Base-by-base conservation (phyloP, 2,797 vertebrate genomes). In the Brachyrhaphis roseni region DNA sequence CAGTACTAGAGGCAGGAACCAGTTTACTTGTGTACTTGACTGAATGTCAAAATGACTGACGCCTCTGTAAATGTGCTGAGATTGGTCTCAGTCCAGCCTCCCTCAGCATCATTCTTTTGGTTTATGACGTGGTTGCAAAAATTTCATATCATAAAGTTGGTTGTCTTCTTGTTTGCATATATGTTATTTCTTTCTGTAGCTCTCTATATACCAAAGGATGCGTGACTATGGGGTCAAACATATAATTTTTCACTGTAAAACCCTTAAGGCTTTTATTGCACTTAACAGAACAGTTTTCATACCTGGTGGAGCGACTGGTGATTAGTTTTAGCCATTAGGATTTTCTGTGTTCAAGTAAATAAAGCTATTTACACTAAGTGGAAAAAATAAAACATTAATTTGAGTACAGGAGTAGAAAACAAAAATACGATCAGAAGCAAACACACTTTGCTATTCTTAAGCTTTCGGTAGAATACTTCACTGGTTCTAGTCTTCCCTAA, bases 11-110 rank as follows among this genome's bases (percentile, higher is more conserved):
- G 13, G 68, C 41, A 71, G 68, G 45, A 45, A 71, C 41, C 5
- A 26, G 39, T 71, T 71, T 28, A 45, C 41, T 71, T 45, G 41
- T 71, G 41, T 71, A 43, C 41, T 71, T 71, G 68, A 71, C 41
- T 18, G 68, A 45, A 71, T 28, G 41, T 71, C 68, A 45, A 45
- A 45, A 43, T 71, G 68, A 71, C 11, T 71, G 68, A 71, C 68
- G 12, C 68, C 12, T 71, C 26, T 71, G 26, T 16, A 71, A 5
- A 71, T 43, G 41, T 45, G 26, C 68, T 71, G 68, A 71, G 41
- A 71, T 71, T n/a, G 68, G 68, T 71, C 68, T 71, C 68, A 45
- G 41, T 71, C 41, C 68, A 71, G 68, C 26, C 41, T 71, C 41
- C 5, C 41, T 45, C 36, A 68, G 64, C 64, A 68, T 66, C 18